These are phyloP conservation scores for Hirtodrosophila confusa DNA, from an alignment of 2,888 invertebrate genomes.

Conservation along the genomic window DNA sequence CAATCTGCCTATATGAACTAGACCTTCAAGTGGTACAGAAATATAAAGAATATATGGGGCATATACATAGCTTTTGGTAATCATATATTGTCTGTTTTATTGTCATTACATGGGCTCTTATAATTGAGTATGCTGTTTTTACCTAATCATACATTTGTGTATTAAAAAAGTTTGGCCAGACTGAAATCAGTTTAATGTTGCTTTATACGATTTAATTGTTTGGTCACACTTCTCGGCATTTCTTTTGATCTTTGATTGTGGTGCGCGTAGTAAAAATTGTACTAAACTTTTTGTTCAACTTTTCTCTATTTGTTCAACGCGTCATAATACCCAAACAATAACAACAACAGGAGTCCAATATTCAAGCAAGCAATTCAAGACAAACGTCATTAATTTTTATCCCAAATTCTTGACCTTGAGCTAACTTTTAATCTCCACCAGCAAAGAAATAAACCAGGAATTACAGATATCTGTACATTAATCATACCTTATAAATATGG, in stretches of 20 bases:
- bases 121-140: not conserved
- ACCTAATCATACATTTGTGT: not conserved
- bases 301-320: not conserved
- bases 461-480: not conserved
- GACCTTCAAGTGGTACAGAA: too few species aligned
- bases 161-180: not conserved
- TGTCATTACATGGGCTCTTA: too few species aligned
- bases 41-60: too few species aligned
- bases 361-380: not conserved
- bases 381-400: too few species aligned
- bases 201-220: not conserved
- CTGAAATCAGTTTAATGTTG: not conserved
- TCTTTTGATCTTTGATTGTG: not conserved
- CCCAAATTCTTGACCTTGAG: too few species aligned
- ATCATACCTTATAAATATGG: slow-evolving; percentile 6
- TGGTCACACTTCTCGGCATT: slow-evolving; percentile 6
- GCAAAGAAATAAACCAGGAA: not conserved
- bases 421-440: too few species aligned
- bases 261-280: slow-evolving; percentile 13
- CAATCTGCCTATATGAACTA: too few species aligned
- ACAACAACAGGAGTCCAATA: not conserved
- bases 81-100: too few species aligned
- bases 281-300: not conserved
- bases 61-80: too few species aligned
- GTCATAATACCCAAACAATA: not conserved